Evolutionary conservation across 2,113 vertebrate species (phyloP), one percentile per base, ranked within the genome.

Genomic region (Siniperca knerii): DNA sequence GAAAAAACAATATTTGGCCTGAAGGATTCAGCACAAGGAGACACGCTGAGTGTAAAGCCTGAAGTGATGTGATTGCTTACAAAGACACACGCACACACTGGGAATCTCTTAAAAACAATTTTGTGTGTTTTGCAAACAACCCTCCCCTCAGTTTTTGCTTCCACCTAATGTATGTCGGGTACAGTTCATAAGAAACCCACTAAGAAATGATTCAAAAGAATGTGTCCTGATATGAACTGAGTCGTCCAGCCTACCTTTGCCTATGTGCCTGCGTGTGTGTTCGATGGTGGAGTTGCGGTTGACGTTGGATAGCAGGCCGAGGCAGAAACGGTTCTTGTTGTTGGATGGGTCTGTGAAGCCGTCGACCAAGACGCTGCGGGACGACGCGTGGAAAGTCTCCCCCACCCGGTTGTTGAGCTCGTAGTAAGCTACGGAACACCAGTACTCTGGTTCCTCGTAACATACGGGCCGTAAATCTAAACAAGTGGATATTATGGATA

Each of bases 281-380:
- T 99, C 98, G 82, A 99, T 99, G 40, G 98, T 99, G 55, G 98
- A 99, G 93, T 99, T 99, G 84, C 98, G 97, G 95, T 99, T 99
- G 81, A 99, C 98, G 4, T 99, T 99, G 78, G 98, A 99, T 9
- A 99, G 95, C 33, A 99, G 96, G 78, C 98, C 98, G 3, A 99
- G 97, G 79, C 98, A 99, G 96, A 99, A 99, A 75, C 98, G 96
- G 92, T 97, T 99, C 92, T 97, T 98, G 95, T 98, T 99, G 92
- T 98, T 99, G 75, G 98, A 98, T 0, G 98, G 98, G 92, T 99
- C 98, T 0, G 98, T 99, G 95, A 99, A 99, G 71, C 98, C 98
- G 35, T 99, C 98, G 75, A 99, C 97, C 69, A 99, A 95, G 57
- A 99, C 96, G 16, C 98, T 99, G 74, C 97, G 95, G 25, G 98